A percentile compares a stretch with the other conserved stretches of the same genome.
Conservation (phyloP, 2,797 vertebrate species). For the Silurus aristotelis region DNA sequence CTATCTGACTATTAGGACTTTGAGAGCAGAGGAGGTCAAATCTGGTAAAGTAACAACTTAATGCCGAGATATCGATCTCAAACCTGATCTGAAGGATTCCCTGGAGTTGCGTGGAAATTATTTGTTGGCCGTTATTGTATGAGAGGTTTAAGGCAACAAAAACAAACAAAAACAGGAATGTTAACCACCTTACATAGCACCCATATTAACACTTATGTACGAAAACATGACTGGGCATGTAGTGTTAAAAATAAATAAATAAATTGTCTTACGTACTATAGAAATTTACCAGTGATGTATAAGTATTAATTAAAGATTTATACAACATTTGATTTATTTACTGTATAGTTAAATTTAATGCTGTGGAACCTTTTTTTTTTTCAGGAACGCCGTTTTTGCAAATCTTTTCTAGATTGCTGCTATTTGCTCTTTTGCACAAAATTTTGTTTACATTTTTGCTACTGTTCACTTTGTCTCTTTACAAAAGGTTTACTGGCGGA, state of each 20-base stretch:
- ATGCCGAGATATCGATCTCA: not conserved
- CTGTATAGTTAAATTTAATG: not conserved
- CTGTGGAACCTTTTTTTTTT: not conserved
- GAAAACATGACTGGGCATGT: not conserved
- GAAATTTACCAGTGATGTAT: not conserved
- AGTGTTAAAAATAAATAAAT: not conserved
- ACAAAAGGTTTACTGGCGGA: not conserved
- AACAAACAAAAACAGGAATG: not conserved
- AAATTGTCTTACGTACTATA: not conserved
- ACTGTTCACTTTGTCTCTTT: not conserved
- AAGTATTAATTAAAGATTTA: not conserved
- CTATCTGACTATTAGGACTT: not conserved
- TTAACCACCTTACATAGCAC: not conserved
- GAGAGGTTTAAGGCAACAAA: not conserved
- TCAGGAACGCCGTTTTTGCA: no score
- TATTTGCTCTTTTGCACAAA: no score
- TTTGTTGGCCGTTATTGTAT: not conserved
- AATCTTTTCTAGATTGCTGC: no score
- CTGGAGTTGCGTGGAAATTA: conserved; percentile 9
- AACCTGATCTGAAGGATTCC: conserved; percentile 6
- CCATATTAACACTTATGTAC: not conserved
- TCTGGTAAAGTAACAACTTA: not conserved
- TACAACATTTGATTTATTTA: not conserved
- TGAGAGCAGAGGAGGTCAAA: not conserved
- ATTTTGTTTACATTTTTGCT: no score